A percentile compares a stretch with the other conserved stretches of the same genome.
phyloP scores from a whole-genome alignment of 2,113 vertebrate species.

The Saguinus midas region DNA sequence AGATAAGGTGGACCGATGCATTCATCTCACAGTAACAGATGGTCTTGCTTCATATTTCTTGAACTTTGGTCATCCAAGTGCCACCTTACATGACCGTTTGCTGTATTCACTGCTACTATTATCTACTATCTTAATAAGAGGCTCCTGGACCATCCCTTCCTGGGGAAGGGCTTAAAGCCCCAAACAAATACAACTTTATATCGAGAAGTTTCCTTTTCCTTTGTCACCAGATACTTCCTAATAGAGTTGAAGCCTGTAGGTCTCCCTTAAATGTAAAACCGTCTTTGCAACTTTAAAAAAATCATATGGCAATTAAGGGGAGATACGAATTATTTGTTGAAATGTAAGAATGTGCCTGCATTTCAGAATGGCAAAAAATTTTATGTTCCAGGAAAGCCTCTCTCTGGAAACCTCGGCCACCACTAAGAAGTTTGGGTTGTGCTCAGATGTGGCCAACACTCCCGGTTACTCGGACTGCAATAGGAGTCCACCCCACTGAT shows the following conservation, averaged over 20 bases:
- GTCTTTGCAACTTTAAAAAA: neutral
- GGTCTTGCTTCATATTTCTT: neutral
- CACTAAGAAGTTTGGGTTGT: neutral
- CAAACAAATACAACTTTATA: neutral
- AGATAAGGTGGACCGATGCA: neutral
- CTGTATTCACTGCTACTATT: neutral
- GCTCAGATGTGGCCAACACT: neutral
- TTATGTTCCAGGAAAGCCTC: neutral
- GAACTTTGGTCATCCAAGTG: neutral
- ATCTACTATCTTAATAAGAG: neutral
- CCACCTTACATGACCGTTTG: neutral
- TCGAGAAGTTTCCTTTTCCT: neutral
- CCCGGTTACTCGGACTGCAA: too few species aligned
- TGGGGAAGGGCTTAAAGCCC: neutral
- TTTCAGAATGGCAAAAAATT: neutral
- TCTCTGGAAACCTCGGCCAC: neutral
- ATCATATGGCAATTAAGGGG: neutral
- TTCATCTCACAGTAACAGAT: neutral
- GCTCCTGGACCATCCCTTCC: neutral
- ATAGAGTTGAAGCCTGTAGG: neutral
- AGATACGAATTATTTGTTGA: neutral
- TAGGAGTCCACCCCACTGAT: neutral
- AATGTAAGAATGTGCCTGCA: neutral
- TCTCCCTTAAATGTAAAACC: neutral
- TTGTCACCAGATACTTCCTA: neutral